Conservation (phyloP, 2,113 vertebrate genomes). For the Tyto alba region DNA sequence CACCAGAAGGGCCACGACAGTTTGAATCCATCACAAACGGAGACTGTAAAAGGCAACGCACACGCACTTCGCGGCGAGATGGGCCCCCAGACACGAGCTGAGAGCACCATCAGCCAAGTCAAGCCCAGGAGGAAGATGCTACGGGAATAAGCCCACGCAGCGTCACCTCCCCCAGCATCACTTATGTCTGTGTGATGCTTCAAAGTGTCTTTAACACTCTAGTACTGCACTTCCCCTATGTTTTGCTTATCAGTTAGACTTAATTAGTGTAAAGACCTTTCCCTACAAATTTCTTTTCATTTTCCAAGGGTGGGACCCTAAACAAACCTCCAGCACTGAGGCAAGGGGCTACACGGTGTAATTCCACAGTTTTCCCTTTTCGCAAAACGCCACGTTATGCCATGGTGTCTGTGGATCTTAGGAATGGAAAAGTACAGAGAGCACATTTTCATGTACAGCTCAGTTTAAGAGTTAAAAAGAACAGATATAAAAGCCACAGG, state of each 20-base stretch:
- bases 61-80: rapidly evolving
- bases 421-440: rapidly evolving
- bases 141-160: rapidly evolving
- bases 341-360: neutral
- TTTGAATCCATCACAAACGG: neutral
- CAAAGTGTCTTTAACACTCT: rapidly evolving
- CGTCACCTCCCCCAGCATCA: neutral
- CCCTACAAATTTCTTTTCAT: neutral
- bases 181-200: rapidly evolving
- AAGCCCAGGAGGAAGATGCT: neutral
- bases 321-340: neutral
- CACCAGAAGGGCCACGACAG: neutral
- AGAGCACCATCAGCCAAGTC: neutral
- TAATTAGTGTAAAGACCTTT: neutral
- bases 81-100: neutral
- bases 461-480: neutral
- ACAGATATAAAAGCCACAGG: neutral
- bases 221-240: rapidly evolving
- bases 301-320: neutral
- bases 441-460: neutral
- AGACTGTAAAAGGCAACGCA: neutral
- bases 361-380: neutral
- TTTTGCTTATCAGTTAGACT: neutral
- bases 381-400: neutral
- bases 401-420: neutral